Percentiles rank a stretch among this genome's conserved stretches.
Conservation (phyloP, 2,888 invertebrate species). For the Synanthedon formicaeformis region DNA sequence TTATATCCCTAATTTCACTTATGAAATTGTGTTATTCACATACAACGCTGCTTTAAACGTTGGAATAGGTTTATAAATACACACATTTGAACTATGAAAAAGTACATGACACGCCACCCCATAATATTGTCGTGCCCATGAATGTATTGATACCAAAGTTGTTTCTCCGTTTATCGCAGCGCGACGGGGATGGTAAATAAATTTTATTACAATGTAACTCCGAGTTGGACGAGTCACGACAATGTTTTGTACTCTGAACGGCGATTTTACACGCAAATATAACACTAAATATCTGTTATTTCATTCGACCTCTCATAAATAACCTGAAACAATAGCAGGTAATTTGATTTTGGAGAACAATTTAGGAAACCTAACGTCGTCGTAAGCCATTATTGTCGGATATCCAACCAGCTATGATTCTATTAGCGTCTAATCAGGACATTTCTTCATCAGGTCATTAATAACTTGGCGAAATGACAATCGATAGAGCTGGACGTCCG, state of each 20-base stretch:
- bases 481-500: constrained; percentile 55
- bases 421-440: constrained; percentile 18
- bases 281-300: constrained; percentile 25
- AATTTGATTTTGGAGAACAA: no score
- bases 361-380: constrained; percentile 7
- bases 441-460: constrained; percentile 43
- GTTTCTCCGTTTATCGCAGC: constrained; percentile 20
- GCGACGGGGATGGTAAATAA: constrained; percentile 35
- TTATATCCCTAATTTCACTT: no score
- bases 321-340: constrained; percentile 6
- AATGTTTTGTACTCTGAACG: constrained; percentile 33
- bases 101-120: constrained; percentile 1
- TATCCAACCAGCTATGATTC: constrained; percentile 5
- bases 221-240: constrained; percentile 48
- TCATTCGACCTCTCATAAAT: constrained; percentile 19
- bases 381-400: constrained; percentile 37
- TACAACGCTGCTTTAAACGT: no score
- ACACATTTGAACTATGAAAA: neutral
- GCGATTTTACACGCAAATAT: constrained; percentile 44
- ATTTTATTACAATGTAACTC: constrained; percentile 44
- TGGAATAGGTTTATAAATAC: no score
- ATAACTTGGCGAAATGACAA: constrained; percentile 43
- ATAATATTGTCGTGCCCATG: constrained; percentile 18
- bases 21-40: no score
- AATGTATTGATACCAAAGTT: constrained; percentile 25